Conservation (phyloP, 2,888 invertebrate genomes). For the Linhomoeus sp. region DNA sequence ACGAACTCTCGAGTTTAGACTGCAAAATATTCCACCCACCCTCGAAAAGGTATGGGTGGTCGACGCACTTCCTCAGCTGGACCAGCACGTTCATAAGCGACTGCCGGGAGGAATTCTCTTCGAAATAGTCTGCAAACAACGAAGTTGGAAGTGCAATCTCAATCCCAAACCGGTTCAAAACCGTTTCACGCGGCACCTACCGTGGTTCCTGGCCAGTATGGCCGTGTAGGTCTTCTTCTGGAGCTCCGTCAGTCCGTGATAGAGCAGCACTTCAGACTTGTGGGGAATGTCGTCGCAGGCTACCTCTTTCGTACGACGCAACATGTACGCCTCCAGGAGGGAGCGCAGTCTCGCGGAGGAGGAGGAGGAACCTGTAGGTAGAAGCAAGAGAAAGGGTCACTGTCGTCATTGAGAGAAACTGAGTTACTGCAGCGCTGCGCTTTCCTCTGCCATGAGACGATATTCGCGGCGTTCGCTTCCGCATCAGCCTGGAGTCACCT, state of each 20-base stretch:
- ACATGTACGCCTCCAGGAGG: constrained; percentile 26
- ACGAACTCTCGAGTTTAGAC: too few relatives aligned
- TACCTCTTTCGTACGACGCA: constrained; percentile 28
- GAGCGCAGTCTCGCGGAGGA: too few relatives aligned
- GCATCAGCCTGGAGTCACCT: too few relatives aligned
- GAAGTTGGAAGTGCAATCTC: not conserved
- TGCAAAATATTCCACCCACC: constrained; percentile 14
- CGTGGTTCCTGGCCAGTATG: constrained; percentile 28
- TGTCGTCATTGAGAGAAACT: too few relatives aligned
- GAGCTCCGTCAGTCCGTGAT: constrained; percentile 28
- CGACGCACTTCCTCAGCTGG: constrained; percentile 32
- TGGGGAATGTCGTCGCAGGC: constrained; percentile 28
- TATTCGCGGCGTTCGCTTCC: too few relatives aligned
- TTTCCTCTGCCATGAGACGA: too few relatives aligned
- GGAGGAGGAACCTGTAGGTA: not conserved
- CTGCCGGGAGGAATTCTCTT: not conserved
- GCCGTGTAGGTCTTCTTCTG: constrained; percentile 32
- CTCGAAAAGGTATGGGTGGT: constrained; percentile 33
- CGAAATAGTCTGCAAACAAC: not conserved
- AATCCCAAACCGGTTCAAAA: not conserved
- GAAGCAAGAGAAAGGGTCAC: too few relatives aligned
- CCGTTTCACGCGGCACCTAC: constrained; percentile 10
- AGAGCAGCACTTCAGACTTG: constrained; percentile 29
- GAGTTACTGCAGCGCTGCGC: too few relatives aligned
- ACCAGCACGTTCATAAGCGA: constrained; percentile 27